These are phyloP conservation scores for Fragum whitleyi DNA, from an alignment of 2,888 invertebrate genomes.

Conservation along the genomic window DNA sequence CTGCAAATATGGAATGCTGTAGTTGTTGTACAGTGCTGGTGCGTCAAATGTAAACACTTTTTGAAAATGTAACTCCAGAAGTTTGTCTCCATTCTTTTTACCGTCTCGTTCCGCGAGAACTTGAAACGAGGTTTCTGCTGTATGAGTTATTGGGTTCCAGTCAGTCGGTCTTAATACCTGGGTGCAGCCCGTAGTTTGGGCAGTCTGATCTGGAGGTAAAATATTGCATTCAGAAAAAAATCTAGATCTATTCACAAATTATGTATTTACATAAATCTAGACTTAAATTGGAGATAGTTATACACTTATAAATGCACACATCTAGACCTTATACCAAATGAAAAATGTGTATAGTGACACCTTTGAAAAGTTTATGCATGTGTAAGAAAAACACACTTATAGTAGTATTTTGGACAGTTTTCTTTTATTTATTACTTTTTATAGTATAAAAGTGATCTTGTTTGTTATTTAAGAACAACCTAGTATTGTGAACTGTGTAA, in stretches of 20 bases:
- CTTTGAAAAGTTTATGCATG: too few relatives aligned
- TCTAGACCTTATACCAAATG: too few relatives aligned
- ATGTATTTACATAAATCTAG: neutral
- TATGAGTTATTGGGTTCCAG: slow-evolving; percentile 50
- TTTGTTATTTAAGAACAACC: too few relatives aligned
- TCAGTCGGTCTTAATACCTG: slow-evolving; percentile 34
- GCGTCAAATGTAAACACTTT: slow-evolving; percentile 46
- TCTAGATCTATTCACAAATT: neutral
- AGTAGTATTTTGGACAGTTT: too few relatives aligned
- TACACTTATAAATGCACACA: too few relatives aligned
- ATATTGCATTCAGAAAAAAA: neutral
- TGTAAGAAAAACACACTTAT: too few relatives aligned
- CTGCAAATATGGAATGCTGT: slow-evolving; percentile 47
- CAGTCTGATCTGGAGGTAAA: slow-evolving; percentile 12
- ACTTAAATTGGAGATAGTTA: too few relatives aligned
- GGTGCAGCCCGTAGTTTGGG: slow-evolving; percentile 37
- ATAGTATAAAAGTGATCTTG: too few relatives aligned
- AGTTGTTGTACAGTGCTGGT: slow-evolving; percentile 46
- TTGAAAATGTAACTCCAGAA: slow-evolving; percentile 48
- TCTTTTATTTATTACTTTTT: too few relatives aligned
- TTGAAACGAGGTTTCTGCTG: slow-evolving; percentile 52
- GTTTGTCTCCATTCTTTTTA: slow-evolving; percentile 56
- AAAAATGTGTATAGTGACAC: too few relatives aligned
- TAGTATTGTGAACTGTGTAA: too few relatives aligned
- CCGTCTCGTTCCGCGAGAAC: slow-evolving; percentile 56